Percentiles rank a stretch among this genome's conserved stretches.
phyloP scores from a whole-genome alignment of 2,797 vertebrate species.

The Spinus olivaceus region DNA sequence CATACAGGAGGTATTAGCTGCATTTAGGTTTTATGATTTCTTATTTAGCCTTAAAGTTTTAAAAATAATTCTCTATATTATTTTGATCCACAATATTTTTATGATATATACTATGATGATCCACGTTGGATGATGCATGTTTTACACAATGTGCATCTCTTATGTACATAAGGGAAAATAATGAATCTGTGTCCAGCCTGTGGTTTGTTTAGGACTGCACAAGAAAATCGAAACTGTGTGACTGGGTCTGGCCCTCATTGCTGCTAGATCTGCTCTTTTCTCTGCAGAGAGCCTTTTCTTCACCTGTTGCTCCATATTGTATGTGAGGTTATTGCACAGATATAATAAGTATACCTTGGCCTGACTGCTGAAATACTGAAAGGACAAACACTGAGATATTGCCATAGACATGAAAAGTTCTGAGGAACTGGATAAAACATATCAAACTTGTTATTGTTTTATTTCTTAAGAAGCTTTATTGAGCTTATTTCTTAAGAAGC shows the following conservation, averaged over 20 bases:
- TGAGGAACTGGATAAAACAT: neutral
- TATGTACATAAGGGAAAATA: neutral
- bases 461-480: constrained; percentile 19
- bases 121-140: neutral
- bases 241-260: neutral
- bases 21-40: neutral
- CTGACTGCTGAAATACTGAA: neutral
- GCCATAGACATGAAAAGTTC: neutral
- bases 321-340: neutral
- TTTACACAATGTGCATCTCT: neutral
- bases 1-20: neutral
- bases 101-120: neutral
- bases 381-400: neutral
- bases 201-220: neutral
- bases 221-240: neutral
- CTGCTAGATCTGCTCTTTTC: neutral
- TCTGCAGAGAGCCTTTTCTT: neutral
- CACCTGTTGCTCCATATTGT: neutral
- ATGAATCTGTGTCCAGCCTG: neutral
- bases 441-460: neutral
- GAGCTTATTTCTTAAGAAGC: constrained; percentile 21
- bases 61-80: neutral
- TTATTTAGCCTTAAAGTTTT: neutral
- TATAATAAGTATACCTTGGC: neutral
- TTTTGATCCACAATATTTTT: neutral